These are phyloP conservation scores for Coenobita brevimanus DNA, from an alignment of 1,140 invertebrate genomes.

Conservation along the genomic window DNA sequence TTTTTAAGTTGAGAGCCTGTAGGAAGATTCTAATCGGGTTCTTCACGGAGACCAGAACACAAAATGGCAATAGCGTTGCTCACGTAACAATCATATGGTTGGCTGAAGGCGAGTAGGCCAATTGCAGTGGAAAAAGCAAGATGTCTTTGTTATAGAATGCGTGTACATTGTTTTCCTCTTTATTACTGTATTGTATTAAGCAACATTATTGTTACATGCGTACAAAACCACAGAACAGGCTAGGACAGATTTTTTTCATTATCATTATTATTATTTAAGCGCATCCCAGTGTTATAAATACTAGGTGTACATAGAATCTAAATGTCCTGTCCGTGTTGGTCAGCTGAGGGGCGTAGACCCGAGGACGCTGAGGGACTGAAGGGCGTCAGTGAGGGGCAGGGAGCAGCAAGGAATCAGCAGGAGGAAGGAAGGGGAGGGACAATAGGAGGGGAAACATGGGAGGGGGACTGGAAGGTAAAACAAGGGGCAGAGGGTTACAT, in stretches of 20 bases:
- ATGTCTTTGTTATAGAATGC: slow-evolving; percentile 64
- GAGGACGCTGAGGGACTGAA: not conserved
- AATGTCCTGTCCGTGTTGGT: slow-evolving; percentile 65
- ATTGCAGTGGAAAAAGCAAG: slow-evolving; percentile 25
- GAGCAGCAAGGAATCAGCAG: slow-evolving; percentile 2
- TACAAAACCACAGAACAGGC: slow-evolving; percentile 65
- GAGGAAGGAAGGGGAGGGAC: not conserved
- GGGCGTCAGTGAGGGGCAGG: not conserved
- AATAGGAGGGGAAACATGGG: not conserved
- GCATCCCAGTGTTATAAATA: slow-evolving; percentile 66
- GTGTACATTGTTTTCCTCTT: slow-evolving; percentile 65
- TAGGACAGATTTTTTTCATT: slow-evolving; percentile 51
- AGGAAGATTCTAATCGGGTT: slow-evolving; percentile 13
- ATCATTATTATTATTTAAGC: slow-evolving; percentile 66
- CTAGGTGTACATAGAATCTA: slow-evolving; percentile 65
- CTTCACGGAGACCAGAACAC: not conserved
- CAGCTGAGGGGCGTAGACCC: slow-evolving; percentile 35
- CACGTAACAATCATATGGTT: slow-evolving; percentile 56
- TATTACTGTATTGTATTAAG: slow-evolving; percentile 65
- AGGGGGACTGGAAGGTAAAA: not conserved
- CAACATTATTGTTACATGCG: slow-evolving; percentile 66
- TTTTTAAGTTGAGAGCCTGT: slow-evolving; percentile 52
- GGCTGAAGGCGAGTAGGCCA: slow-evolving; percentile 59
- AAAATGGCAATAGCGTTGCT: slow-evolving; percentile 60
- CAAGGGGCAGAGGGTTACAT: too few relatives aligned